Percentiles rank a stretch among this genome's conserved stretches.
These are phyloP conservation scores for Patella caerulea DNA, from an alignment of 2,888 invertebrate genomes.

Conservation along the genomic window DNA sequence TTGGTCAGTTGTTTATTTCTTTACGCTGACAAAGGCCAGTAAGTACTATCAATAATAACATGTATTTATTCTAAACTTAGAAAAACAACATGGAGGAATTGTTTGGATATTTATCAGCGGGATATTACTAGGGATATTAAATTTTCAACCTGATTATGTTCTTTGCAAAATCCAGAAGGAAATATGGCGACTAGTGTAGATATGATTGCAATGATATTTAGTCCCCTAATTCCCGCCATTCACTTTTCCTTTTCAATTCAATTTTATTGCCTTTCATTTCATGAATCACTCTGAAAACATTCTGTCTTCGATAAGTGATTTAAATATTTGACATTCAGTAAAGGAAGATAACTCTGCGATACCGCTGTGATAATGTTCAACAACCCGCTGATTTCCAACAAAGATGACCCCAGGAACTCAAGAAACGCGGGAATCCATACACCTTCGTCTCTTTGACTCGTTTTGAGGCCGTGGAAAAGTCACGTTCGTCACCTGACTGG, in stretches of 20 bases:
- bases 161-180: neutral
- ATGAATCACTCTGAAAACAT: neutral
- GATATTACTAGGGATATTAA: neutral
- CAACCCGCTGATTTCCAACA: constrained; percentile 7
- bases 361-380: constrained; percentile 8
- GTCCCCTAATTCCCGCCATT: neutral
- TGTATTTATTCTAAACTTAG: too few relatives aligned
- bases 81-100: too few relatives aligned
- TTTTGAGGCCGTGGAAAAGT: too few relatives aligned
- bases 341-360: neutral
- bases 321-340: constrained; percentile 7
- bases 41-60: too few relatives aligned
- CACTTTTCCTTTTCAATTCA: neutral
- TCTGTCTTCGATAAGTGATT: constrained; percentile 8
- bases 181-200: neutral
- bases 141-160: constrained; percentile 3
- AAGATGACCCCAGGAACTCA: neutral
- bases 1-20: too few relatives aligned
- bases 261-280: constrained; percentile 10
- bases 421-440: neutral
- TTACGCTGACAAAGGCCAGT: too few relatives aligned
- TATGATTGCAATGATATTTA: neutral
- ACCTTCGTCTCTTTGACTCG: neutral
- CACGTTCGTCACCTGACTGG: too few relatives aligned
- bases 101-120: too few relatives aligned